Evolutionary conservation across 1,140 invertebrate genomes (phyloP).

Genomic region (Eciton burchellii): DNA sequence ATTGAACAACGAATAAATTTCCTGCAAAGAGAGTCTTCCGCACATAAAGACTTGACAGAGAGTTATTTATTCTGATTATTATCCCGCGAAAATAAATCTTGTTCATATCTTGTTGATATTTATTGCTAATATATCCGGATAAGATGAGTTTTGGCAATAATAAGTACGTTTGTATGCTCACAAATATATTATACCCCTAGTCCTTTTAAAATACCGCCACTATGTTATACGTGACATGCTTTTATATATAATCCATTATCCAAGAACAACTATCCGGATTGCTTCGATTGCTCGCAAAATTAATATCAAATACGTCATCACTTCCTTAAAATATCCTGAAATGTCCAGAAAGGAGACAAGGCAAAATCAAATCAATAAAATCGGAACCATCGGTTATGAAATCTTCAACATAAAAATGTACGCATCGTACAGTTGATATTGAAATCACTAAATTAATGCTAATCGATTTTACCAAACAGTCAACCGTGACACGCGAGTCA

Average conservation of each 20-base stretch:
- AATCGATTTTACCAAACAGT: conserved; percentile 32
- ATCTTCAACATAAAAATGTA: background rate
- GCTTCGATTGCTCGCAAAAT: background rate
- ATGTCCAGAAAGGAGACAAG: no score
- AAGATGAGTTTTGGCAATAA: background rate
- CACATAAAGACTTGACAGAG: background rate
- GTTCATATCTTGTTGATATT: background rate
- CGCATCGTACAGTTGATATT: background rate
- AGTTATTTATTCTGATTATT: background rate
- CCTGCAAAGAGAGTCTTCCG: no score
- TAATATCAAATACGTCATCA: background rate
- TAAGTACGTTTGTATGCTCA: background rate
- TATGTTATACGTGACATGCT: background rate
- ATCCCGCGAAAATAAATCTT: background rate
- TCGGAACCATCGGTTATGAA: background rate
- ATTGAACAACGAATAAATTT: background rate
- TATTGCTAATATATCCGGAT: background rate
- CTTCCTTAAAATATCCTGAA: background rate
- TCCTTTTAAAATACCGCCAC: background rate
- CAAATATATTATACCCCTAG: background rate
- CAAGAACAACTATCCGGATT: background rate
- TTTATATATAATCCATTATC: conserved; percentile 12
- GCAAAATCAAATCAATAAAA: background rate
- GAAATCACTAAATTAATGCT: background rate
- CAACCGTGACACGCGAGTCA: background rate